Percentiles rank a stretch among this genome's conserved stretches.
Conservation (phyloP, 1,140 invertebrate genomes). For the Drosophila sechellia region DNA sequence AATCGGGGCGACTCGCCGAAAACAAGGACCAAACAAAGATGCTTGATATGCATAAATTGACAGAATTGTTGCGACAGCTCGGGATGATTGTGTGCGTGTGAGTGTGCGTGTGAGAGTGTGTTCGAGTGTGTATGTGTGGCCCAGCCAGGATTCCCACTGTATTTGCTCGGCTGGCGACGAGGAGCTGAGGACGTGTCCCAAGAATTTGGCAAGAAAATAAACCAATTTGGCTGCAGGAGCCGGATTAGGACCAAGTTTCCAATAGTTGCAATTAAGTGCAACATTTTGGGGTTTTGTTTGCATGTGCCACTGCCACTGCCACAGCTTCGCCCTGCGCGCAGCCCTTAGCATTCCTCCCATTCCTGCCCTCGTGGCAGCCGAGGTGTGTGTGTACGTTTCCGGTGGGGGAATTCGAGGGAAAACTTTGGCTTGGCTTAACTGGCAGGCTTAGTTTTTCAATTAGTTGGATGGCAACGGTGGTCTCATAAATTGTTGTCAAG, state of each 20-base stretch:
- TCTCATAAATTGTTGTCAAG: conserved; percentile 52
- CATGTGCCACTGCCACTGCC: conserved; percentile 12
- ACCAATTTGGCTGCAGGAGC: conserved; percentile 50
- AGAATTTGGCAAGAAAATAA: conserved; percentile 68
- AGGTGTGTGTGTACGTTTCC: no score
- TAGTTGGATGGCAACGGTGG: conserved; percentile 58
- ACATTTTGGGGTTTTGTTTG: conserved; percentile 73
- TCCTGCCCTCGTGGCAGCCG: background rate
- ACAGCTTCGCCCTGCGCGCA: no score
- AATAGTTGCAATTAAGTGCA: conserved; percentile 76
- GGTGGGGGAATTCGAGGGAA: conserved; percentile 2
- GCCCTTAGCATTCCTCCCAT: background rate
- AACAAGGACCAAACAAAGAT: background rate
- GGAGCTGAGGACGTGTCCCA: conserved; percentile 27
- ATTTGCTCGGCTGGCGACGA: background rate
- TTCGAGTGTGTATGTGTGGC: background rate
- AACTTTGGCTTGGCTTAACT: conserved; percentile 33
- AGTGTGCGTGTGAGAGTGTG: background rate
- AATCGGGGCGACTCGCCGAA: background rate
- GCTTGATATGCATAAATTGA: conserved; percentile 44
- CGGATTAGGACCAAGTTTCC: conserved; percentile 50
- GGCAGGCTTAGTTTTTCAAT: conserved; percentile 71
- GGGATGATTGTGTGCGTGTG: conserved; percentile 5
- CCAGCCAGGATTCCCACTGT: background rate
- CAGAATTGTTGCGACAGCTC: conserved; percentile 25